phyloP scores from a whole-genome alignment of 2,888 invertebrate species.

The Apodemia hepburni region DNA sequence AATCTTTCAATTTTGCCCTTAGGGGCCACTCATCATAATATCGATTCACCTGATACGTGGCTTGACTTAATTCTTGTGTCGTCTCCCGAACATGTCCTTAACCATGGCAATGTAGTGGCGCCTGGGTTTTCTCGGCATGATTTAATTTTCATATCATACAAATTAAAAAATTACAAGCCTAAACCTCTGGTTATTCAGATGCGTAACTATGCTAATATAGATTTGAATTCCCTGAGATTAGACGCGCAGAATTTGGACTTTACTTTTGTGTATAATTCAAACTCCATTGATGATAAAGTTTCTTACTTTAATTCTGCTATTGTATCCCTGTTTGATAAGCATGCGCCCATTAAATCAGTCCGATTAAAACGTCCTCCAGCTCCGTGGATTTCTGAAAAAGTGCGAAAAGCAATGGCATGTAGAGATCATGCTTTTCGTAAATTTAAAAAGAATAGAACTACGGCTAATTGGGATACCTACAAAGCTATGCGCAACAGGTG shows the following conservation, averaged over 20 bases:
- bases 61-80: neutral
- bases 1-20: neutral
- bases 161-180: constrained; percentile 15
- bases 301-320: no score
- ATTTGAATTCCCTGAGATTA: neutral
- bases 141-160: constrained; percentile 17
- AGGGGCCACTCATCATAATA: neutral
- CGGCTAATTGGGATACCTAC: no score
- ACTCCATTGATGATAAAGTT: no score
- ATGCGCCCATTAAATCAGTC: no score
- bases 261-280: no score
- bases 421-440: no score
- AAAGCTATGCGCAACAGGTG: no score
- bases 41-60: neutral
- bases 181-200: neutral
- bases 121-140: constrained; percentile 21
- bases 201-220: neutral
- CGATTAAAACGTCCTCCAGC: no score
- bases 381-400: no score
- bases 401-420: no score
- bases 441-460: no score
- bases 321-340: no score
- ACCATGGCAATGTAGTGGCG: constrained; percentile 16
- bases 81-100: neutral
- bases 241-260: neutral